phyloP scores from a whole-genome alignment of 2,888 invertebrate genomes.

The Aporophyla lueneburgensis region DNA sequence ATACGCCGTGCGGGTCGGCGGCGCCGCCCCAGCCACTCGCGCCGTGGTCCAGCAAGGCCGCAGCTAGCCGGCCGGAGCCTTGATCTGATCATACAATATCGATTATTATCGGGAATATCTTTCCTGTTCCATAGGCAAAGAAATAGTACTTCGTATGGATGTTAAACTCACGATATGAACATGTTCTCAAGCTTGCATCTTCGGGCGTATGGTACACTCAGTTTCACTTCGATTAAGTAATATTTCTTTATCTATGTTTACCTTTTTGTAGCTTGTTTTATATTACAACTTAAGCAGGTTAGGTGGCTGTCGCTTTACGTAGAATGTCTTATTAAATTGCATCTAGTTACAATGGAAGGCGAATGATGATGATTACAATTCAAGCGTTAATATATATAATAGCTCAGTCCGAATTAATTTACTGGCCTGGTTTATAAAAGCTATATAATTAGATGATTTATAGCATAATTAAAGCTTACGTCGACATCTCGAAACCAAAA shows the following conservation, averaged over 20 bases:
- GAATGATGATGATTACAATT: slow-evolving; percentile 5
- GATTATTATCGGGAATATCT: slow-evolving; percentile 10
- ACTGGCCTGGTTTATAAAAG: slow-evolving; percentile 8
- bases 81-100: slow-evolving; percentile 73
- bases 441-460: slow-evolving; percentile 24
- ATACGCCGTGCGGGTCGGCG: slow-evolving; percentile 81
- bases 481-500: background rate
- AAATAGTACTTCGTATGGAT: slow-evolving; percentile 6
- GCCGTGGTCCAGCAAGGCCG: slow-evolving; percentile 91
- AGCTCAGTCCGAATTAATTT: slow-evolving; percentile 7
- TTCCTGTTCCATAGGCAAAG: background rate
- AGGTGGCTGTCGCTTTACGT: slow-evolving; percentile 14
- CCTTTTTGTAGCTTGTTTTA: slow-evolving; percentile 14
- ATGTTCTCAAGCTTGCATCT: background rate
- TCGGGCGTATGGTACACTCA: background rate
- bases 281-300: slow-evolving; percentile 44
- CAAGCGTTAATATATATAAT: slow-evolving; percentile 22
- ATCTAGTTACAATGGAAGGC: slow-evolving; percentile 22
- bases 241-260: slow-evolving; percentile 4
- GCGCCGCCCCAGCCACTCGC: slow-evolving; percentile 81
- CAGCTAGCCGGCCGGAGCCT: slow-evolving; percentile 89
- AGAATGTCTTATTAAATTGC: slow-evolving; percentile 14
- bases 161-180: background rate
- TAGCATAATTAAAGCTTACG: slow-evolving; percentile 23
- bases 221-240: background rate